These are phyloP conservation scores for Microcebus griseorufus DNA, from an alignment of 2,113 vertebrate species.

Conservation along the genomic window DNA sequence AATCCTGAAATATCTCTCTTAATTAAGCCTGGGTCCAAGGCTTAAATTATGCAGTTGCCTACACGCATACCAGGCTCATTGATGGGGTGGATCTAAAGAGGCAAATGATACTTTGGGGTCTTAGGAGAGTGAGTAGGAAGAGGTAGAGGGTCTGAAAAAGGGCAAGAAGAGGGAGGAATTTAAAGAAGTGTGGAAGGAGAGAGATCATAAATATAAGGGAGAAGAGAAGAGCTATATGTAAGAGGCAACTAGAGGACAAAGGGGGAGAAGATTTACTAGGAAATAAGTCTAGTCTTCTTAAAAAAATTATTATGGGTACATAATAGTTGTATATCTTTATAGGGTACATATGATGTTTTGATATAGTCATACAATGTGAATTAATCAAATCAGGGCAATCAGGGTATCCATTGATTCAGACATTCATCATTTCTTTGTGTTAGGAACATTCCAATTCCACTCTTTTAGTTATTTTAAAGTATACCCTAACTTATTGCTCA, in stretches of 20 bases:
- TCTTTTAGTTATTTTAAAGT: too few species aligned
- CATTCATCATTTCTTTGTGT: too few species aligned
- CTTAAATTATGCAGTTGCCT: background rate
- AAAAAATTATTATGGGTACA: too few species aligned
- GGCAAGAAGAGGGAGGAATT: background rate
- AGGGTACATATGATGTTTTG: too few species aligned
- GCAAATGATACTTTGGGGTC: background rate
- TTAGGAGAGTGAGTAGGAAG: background rate
- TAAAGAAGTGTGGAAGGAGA: background rate
- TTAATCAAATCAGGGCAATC: too few species aligned
- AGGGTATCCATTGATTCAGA: too few species aligned
- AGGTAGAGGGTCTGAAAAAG: background rate
- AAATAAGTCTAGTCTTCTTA: background rate
- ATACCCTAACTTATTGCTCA: too few species aligned
- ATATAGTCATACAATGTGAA: too few species aligned
- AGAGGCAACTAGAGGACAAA: background rate
- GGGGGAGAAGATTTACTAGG: background rate
- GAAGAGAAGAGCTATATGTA: background rate
- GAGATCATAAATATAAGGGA: background rate
- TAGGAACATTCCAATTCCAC: too few species aligned
- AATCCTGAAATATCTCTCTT: background rate
- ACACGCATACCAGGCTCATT: background rate
- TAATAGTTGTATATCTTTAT: too few species aligned
- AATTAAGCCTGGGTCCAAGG: background rate
- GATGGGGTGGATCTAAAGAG: background rate